A percentile compares a stretch with the other conserved stretches of the same genome.
Evolutionary conservation across 2,888 invertebrate species (phyloP).

Genomic region (Agrotis clavis): DNA sequence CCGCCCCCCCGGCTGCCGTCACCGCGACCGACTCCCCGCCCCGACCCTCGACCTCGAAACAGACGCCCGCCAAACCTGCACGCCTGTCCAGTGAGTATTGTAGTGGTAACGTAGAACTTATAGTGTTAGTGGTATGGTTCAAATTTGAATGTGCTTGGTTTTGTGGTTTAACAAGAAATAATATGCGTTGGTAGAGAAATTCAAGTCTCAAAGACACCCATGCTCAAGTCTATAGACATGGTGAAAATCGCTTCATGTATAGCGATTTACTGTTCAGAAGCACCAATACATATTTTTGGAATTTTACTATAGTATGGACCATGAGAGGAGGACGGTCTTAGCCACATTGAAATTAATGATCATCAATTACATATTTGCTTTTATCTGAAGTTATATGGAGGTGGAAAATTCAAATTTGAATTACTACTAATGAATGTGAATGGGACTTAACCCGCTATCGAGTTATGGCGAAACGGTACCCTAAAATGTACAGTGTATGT

Average conservation of each 20-base stretch:
- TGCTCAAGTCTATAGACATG: too few species aligned
- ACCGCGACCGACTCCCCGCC: slow-evolving; percentile 67
- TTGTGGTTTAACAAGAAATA: slow-evolving; percentile 1
- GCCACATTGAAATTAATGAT: background rate
- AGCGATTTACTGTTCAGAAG: too few species aligned
- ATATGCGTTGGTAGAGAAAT: too few species aligned
- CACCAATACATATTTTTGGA: background rate
- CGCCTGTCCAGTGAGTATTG: slow-evolving; percentile 88
- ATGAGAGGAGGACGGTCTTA: background rate
- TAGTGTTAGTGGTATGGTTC: slow-evolving; percentile 48
- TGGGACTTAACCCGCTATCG: slow-evolving; percentile 55
- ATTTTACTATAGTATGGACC: background rate
- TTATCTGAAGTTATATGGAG: background rate
- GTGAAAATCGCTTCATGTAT: too few species aligned
- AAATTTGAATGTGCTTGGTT: slow-evolving; percentile 59
- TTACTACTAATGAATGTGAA: slow-evolving; percentile 52
- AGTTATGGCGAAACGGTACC: slow-evolving; percentile 57
- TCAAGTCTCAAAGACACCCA: too few species aligned
- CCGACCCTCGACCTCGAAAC: slow-evolving; percentile 80
- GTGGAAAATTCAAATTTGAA: slow-evolving; percentile 51
- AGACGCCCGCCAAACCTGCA: slow-evolving; percentile 87
- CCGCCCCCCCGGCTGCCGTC: slow-evolving; percentile 55
- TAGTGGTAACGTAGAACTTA: slow-evolving; percentile 54
- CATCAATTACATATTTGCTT: background rate
- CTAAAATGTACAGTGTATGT: slow-evolving; percentile 64